Conservation (phyloP, 2,888 invertebrate genomes). For the Tenthredo scrophulariae region DNA sequence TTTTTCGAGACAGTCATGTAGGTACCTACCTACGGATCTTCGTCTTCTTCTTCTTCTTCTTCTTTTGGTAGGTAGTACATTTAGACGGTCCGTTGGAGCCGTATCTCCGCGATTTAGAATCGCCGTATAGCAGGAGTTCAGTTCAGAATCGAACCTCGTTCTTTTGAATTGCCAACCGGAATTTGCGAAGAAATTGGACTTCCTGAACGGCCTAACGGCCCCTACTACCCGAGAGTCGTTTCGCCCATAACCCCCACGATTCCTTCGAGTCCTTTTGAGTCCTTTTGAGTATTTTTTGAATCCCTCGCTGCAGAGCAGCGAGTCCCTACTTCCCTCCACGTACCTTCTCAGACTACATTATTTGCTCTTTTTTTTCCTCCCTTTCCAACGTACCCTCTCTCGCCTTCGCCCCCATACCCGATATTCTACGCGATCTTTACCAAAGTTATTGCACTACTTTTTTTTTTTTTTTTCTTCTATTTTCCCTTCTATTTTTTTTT, state of each 20-base stretch:
- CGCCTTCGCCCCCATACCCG: not conserved
- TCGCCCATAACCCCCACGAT: conserved; percentile 38
- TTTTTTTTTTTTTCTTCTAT: not conserved
- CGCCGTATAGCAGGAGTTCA: not conserved
- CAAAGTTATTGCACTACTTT: conserved; percentile 26
- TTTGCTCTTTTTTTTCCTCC: conserved; percentile 12
- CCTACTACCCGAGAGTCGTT: conserved; percentile 15
- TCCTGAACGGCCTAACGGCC: conserved; percentile 51
- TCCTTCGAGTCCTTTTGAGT: conserved; percentile 37
- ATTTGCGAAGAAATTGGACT: conserved; percentile 68
- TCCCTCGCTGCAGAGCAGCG: not conserved
- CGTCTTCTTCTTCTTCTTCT: not conserved
- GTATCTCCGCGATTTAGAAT: conserved; percentile 60
- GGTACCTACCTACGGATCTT: not conserved
- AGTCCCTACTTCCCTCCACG: not conserved
- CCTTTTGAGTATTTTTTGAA: conserved; percentile 38
- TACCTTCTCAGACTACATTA: conserved; percentile 14
- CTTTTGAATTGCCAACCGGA: conserved; percentile 66
- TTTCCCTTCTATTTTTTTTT: not conserved
- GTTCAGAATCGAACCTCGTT: conserved; percentile 67
- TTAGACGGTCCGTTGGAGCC: conserved; percentile 54
- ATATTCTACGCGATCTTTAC: not conserved
- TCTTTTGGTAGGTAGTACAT: conserved; percentile 22
- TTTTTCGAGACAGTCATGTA: not conserved
- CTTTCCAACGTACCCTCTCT: not conserved